Base-by-base conservation (phyloP, 37 sponge, comb jelly and placozoan genomes). In the Dysidea cf. avara region DNA sequence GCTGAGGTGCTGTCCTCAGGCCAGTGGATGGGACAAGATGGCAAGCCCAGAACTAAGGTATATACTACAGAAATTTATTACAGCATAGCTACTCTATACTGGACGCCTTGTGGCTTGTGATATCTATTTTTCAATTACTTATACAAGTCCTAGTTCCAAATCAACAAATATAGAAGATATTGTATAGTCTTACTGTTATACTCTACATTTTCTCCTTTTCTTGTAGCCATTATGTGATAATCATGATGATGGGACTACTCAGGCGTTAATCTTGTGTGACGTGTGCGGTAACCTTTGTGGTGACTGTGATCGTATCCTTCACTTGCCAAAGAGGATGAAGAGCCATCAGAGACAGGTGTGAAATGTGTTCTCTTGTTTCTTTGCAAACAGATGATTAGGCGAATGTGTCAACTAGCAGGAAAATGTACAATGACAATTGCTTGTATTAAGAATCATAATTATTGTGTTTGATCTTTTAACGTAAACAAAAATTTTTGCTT, bases 191-290 rank as follows among this genome's bases (percentile, higher is more conserved):
- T n/a, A n/a, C n/a, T n/a, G n/a, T n/a, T n/a, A n/a, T n/a, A n/a
- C n/a, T n/a, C n/a, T n/a, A n/a, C n/a, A n/a, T n/a, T n/a, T n/a
- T n/a, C 49, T 25, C 65, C 28, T 38, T 29, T 22, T 39, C 35
- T n/a, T 63, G 18, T 61, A 93, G 93, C 93, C 92, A 13, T 51
- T 79, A 18, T 97, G 99, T 88, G 99, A 93, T 57, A 97, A 97
- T 79, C 99, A 97, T 71, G 99, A 97, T 77, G 99, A 97, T 64
- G 92, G 87, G 17, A 74, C 85, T 64, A 97, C 99, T 13, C 68
- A 71, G 39, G 99, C 99, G 3, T 72, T 97, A 11, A 84, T 97
- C 64, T 53, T 84, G 69, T 97, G 99, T 80, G 83, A 93, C 40
- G 49, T 71, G 54, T 97, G 99, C 67, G 99, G 99, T 17, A 90